phyloP scores from a whole-genome alignment of 2,888 invertebrate species.

The Acanthococcus lagerstroemiae region DNA sequence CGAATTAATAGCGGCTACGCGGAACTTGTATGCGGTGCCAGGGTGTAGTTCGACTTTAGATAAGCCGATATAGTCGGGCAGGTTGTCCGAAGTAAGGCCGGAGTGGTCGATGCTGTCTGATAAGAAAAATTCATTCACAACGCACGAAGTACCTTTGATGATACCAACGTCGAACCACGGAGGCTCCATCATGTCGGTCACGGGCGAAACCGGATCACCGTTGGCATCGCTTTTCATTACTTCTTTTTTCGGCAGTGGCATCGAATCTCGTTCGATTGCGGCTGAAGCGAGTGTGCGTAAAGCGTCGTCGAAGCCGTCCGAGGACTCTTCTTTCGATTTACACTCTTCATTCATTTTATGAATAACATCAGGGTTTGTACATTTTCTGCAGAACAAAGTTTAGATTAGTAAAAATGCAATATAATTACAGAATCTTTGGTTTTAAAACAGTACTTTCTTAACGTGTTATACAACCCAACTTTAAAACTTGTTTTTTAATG shows the following conservation, averaged over 20 bases:
- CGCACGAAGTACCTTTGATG: conserved; percentile 66
- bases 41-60: conserved; percentile 47
- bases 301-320: conserved; percentile 39
- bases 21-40: conserved; percentile 56
- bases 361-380: too few relatives aligned
- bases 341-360: background rate
- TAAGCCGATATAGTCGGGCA: conserved; percentile 44
- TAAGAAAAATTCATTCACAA: conserved; percentile 36
- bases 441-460: too few relatives aligned
- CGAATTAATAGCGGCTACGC: conserved; percentile 61
- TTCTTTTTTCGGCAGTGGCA: background rate
- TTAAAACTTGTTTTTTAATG: too few relatives aligned
- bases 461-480: too few relatives aligned
- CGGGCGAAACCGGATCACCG: conserved; percentile 7
- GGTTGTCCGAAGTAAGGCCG: conserved; percentile 43
- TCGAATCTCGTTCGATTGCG: conserved; percentile 39
- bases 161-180: conserved; percentile 89
- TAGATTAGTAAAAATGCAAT: too few relatives aligned
- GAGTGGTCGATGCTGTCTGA: conserved; percentile 37
- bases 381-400: too few relatives aligned
- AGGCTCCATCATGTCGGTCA: conserved; percentile 16
- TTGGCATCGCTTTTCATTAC: conserved; percentile 40
- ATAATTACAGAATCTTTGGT: too few relatives aligned
- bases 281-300: conserved; percentile 45
- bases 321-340: background rate